phyloP scores from a whole-genome alignment of 2,888 invertebrate species.

The Watsonalla cultraria region DNA sequence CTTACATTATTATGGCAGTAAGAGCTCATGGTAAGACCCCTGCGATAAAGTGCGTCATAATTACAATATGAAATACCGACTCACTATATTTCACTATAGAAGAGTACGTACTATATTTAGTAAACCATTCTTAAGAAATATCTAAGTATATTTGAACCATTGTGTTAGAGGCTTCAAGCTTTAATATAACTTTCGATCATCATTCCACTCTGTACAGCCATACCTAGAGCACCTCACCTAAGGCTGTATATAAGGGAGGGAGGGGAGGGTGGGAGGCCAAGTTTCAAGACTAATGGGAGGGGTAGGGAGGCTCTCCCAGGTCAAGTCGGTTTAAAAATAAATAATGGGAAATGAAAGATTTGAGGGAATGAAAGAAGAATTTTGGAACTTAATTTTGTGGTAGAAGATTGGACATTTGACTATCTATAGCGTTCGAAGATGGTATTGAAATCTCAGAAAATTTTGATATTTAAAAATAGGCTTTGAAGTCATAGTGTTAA shows the following conservation, averaged over 20 bases:
- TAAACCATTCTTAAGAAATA: not conserved
- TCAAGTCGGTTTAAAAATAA: conserved; percentile 43
- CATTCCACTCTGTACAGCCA: conserved; percentile 21
- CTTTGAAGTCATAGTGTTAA: no score
- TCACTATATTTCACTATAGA: no score
- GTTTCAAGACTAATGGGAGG: conserved; percentile 58
- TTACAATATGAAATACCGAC: no score
- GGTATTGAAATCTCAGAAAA: no score
- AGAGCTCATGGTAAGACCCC: no score
- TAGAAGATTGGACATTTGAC: no score
- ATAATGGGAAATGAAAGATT: conserved; percentile 35
- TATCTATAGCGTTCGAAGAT: no score
- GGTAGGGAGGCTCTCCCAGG: conserved; percentile 38
- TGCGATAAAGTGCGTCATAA: no score
- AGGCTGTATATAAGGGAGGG: conserved; percentile 44
- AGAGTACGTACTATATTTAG: no score
- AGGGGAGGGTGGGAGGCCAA: conserved; percentile 43
- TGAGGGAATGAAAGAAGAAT: conserved; percentile 10
- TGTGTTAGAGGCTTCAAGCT: not conserved
- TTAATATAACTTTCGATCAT: not conserved
- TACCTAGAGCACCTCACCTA: conserved; percentile 42
- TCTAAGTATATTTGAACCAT: not conserved
- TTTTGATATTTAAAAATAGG: no score
- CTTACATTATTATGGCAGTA: no score
- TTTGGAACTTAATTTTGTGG: conserved; percentile 5